Evolutionary conservation across 2,797 vertebrate species (phyloP).

Genomic region (Molossus alvarezi): DNA sequence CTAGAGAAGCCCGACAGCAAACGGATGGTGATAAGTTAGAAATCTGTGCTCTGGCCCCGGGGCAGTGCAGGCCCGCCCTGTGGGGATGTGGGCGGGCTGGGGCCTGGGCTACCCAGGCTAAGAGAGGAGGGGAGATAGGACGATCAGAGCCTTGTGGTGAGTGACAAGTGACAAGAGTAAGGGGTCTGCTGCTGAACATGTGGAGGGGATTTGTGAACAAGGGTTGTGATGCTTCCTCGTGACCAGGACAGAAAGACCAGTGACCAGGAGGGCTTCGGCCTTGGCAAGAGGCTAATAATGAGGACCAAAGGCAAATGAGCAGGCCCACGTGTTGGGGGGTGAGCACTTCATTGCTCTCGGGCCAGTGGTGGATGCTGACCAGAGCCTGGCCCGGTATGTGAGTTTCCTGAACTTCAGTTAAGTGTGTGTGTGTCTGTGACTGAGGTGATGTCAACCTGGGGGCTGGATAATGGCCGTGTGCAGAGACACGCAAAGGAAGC

Average conservation of each 20-base stretch:
- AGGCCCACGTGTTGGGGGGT: rapidly evolving
- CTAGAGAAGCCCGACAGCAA: not conserved
- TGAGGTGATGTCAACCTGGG: not conserved
- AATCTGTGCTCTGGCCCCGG: not conserved
- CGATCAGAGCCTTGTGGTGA: no score
- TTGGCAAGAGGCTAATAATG: no score
- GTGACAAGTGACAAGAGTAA: not conserved
- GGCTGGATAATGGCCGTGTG: not conserved
- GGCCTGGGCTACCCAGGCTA: rapidly evolving
- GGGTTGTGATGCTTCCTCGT: not conserved
- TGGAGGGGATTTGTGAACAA: not conserved
- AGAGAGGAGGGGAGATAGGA: not conserved
- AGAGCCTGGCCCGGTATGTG: not conserved
- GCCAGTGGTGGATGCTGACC: not conserved
- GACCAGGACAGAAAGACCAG: not conserved
- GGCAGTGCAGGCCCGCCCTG: no score
- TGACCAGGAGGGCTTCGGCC: not conserved
- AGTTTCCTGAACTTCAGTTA: not conserved
- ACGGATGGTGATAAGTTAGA: not conserved
- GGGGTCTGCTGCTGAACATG: rapidly evolving
- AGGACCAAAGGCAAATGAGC: not conserved
- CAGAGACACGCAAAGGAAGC: not conserved
- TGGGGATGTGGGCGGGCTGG: rapidly evolving
- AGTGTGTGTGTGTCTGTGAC: not conserved
- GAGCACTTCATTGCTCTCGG: not conserved